Conservation (phyloP, 2,113 vertebrate genomes). For the Atlantisia rogersi region DNA sequence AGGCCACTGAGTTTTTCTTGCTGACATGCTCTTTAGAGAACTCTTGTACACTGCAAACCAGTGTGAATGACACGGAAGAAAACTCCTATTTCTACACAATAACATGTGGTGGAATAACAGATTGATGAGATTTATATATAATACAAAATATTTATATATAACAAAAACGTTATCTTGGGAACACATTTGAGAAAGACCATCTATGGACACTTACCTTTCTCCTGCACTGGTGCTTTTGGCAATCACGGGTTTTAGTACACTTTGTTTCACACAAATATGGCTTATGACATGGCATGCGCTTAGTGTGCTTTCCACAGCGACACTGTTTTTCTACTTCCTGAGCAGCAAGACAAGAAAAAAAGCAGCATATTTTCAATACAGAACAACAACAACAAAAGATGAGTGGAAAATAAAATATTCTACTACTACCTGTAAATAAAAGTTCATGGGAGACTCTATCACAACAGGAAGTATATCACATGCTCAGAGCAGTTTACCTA, state of each 20-base stretch:
- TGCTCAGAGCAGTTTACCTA: not conserved
- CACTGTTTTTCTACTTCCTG: conserved; percentile 96
- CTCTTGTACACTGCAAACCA: not conserved
- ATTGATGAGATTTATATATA: not conserved
- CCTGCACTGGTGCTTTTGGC: conserved; percentile 92
- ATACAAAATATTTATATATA: not conserved
- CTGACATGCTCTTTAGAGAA: not conserved
- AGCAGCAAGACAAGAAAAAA: not conserved
- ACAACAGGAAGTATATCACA: not conserved
- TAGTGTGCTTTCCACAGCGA: conserved; percentile 90
- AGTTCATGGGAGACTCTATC: not conserved
- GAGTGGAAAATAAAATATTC: not conserved
- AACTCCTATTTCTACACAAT: not conserved
- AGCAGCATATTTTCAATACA: not conserved
- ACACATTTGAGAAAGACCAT: not conserved
- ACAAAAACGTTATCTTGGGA: not conserved
- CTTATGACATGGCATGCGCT: conserved; percentile 89
- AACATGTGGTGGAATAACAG: not conserved
- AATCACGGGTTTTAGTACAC: conserved; percentile 86
- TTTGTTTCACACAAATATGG: conserved; percentile 95
- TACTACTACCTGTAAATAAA: not conserved
- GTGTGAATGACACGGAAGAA: not conserved
- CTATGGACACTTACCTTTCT: conserved; percentile 83
- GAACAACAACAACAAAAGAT: not conserved
- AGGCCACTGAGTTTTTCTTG: not conserved